A percentile compares a stretch with the other conserved stretches of the same genome.
These are phyloP conservation scores for Pandemis heparana DNA, from an alignment of 2,888 invertebrate species.

Conservation along the genomic window DNA sequence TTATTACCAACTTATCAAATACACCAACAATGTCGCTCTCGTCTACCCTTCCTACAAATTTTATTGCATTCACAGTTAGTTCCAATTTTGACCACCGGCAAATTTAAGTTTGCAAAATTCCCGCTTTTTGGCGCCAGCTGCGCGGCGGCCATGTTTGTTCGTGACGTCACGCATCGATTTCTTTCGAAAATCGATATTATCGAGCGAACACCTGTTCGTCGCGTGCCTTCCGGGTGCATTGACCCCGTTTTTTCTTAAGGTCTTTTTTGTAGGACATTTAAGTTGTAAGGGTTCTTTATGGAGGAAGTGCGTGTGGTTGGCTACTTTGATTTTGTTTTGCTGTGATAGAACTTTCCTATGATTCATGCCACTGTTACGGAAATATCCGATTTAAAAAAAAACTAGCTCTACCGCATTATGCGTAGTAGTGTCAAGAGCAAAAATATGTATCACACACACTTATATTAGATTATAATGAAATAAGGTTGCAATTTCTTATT, in stretches of 20 bases:
- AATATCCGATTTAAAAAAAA: too few species aligned
- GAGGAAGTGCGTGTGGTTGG: slow-evolving; percentile 29
- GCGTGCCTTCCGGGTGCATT: slow-evolving; percentile 76
- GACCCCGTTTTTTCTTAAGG: slow-evolving; percentile 57
- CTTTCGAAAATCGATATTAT: slow-evolving; percentile 71
- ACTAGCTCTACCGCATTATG: too few species aligned
- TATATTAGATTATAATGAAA: too few species aligned
- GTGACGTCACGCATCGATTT: slow-evolving; percentile 82
- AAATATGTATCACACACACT: too few species aligned
- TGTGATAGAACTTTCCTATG: neutral
- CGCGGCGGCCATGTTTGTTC: slow-evolving; percentile 64
- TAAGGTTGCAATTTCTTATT: too few species aligned
- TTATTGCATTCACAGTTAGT: slow-evolving; percentile 49
- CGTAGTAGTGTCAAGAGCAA: too few species aligned
- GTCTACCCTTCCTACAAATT: slow-evolving; percentile 19
- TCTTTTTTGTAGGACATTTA: slow-evolving; percentile 20
- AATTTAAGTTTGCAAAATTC: neutral
- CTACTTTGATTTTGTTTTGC: slow-evolving; percentile 28
- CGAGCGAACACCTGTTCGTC: slow-evolving; percentile 77
- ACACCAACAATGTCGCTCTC: neutral
- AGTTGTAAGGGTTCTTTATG: slow-evolving; percentile 35
- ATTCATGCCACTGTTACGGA: neutral
- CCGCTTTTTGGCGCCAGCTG: slow-evolving; percentile 63
- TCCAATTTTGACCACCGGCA: slow-evolving; percentile 18
- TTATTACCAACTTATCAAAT: slow-evolving; percentile 51